These are phyloP conservation scores for Trogon surrucura DNA, from an alignment of 2,113 vertebrate species.

Conservation along the genomic window DNA sequence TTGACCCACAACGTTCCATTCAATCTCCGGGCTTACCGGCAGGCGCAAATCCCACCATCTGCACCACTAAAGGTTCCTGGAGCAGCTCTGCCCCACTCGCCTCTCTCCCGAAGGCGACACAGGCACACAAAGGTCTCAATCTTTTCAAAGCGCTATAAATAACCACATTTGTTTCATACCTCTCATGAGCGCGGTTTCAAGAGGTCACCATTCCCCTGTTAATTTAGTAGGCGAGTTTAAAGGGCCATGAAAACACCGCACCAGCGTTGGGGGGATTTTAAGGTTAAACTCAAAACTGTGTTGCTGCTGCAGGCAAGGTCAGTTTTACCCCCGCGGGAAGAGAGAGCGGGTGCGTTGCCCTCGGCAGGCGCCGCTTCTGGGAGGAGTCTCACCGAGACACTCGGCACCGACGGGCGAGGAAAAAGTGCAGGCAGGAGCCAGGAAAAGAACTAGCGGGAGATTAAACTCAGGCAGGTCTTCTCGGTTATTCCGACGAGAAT, in stretches of 20 bases:
- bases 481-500: background rate
- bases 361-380: background rate
- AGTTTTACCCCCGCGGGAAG: background rate
- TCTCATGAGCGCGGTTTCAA: background rate
- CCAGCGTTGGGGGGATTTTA: rapidly evolving
- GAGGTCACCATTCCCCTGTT: background rate
- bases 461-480: background rate
- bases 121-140: background rate
- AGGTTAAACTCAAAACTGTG: background rate
- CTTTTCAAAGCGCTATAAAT: slow-evolving; percentile 39
- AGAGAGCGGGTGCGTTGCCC: background rate
- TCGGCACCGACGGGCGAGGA: background rate
- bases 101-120: background rate
- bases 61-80: background rate
- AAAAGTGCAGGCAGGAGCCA: background rate
- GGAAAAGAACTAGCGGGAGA: background rate
- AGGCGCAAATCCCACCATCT: slow-evolving; percentile 49
- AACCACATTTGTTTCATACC: slow-evolving; percentile 22
- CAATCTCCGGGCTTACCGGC: slow-evolving; percentile 8
- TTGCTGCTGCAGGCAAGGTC: background rate
- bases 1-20: background rate
- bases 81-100: background rate
- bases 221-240: background rate
- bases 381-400: background rate
- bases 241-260: background rate